Evolutionary conservation across 2,113 vertebrate genomes (phyloP).

Genomic region (Todiramphus saurophagus): DNA sequence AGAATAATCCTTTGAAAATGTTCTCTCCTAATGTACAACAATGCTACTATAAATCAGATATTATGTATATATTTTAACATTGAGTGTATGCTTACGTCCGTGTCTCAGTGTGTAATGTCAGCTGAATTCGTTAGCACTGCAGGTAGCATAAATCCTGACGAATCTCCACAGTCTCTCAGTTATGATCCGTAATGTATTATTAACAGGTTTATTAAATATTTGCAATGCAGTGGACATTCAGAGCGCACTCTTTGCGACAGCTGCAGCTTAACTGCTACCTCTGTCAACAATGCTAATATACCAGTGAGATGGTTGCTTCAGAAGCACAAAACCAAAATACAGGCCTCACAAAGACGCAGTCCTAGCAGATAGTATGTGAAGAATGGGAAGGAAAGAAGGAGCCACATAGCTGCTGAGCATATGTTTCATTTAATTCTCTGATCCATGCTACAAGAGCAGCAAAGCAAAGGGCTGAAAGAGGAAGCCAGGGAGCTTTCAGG

Average conservation of each 20-base stretch:
- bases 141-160: constrained; percentile 36
- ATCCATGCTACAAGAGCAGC: neutral
- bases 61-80: neutral
- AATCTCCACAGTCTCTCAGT: neutral
- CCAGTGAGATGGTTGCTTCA: neutral
- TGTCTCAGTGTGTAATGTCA: neutral
- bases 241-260: neutral
- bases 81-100: neutral
- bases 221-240: neutral
- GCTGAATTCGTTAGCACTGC: constrained; percentile 4
- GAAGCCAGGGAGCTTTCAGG: neutral
- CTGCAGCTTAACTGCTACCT: neutral
- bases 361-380: neutral
- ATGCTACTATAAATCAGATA: neutral
- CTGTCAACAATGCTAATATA: neutral
- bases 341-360: neutral
- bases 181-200: constrained; percentile 5
- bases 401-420: neutral
- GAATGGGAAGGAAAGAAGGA: neutral
- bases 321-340: neutral
- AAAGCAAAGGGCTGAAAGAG: neutral
- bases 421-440: neutral
- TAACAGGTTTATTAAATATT: constrained; percentile 43
- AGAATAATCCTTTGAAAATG: constrained; percentile 13
- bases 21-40: neutral